These are phyloP conservation scores for Polydrusus cervinus DNA, from an alignment of 2,888 invertebrate genomes.

Conservation along the genomic window DNA sequence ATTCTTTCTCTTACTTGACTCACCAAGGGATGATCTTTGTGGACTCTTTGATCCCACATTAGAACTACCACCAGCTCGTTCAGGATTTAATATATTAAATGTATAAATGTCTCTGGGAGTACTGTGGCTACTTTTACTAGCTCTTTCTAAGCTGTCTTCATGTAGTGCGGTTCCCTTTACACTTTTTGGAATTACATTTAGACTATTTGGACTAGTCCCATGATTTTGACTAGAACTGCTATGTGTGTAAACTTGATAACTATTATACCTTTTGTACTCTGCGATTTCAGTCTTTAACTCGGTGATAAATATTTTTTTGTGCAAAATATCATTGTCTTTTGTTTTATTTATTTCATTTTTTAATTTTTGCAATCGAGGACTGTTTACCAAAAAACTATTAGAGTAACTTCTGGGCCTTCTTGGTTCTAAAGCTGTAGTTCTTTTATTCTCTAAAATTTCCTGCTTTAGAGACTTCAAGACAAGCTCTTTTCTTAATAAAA, in stretches of 20 bases:
- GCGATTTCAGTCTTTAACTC: slow-evolving; percentile 59
- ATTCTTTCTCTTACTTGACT: background rate
- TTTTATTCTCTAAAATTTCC: slow-evolving; percentile 49
- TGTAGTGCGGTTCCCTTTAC: background rate
- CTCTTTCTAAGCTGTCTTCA: background rate
- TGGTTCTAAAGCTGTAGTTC: background rate
- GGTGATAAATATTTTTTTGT: slow-evolving; percentile 55
- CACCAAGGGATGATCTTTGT: background rate
- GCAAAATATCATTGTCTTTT: slow-evolving; percentile 40
- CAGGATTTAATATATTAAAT: background rate
- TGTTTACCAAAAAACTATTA: slow-evolving; percentile 15
- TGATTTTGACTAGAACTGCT: background rate
- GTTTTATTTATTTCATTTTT: slow-evolving; percentile 55
- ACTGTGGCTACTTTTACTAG: background rate
- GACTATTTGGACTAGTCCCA: background rate
- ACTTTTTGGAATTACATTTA: background rate
- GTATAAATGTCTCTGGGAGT: background rate
- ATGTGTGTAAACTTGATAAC: slow-evolving; percentile 44
- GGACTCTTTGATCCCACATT: background rate
- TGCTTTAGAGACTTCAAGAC: slow-evolving; percentile 40
- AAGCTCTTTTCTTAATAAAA: slow-evolving; percentile 26
- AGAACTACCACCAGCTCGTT: background rate
- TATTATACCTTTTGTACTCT: slow-evolving; percentile 49
- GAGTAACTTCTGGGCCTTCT: background rate
- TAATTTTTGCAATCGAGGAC: slow-evolving; percentile 52